Evolutionary conservation across 2,113 vertebrate genomes (phyloP), one percentile per base, ranked within the genome.

Genomic region (Albula glossodonta): DNA sequence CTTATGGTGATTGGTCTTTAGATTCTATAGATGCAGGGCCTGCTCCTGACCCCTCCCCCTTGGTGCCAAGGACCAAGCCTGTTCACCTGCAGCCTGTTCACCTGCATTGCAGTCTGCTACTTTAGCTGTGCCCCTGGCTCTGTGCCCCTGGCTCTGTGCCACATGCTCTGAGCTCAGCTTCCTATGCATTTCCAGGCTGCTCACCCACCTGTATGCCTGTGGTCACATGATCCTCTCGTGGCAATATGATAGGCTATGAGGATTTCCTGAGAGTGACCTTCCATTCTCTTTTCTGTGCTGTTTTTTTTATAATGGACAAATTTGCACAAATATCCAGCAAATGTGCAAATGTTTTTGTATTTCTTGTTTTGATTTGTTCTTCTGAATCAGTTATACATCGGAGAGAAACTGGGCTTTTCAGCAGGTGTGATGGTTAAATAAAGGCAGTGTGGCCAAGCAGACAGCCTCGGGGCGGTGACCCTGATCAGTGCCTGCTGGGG

Each of bases 51-150:
- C 12, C 15, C 51, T 48, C 74, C 70, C 51, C 88, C 84, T 91
- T 87, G 87, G 91, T 93, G 93, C 94, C 92, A 94, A 93, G 78
- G 85, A 91, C 88, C 83, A 87, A 92, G 86, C 88, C 86, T 89
- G 92, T 92, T 79, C 49, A 79, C 31, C 31, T 79, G 78, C 81
- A 25, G 49, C 53, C 50, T 41, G 17, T 84, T 84, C 50, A 77
- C 7, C n/a, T 2, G 82, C 80, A 82, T 53, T 82, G 22, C 84
- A 22, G 8, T 82, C 85, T 85, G 31, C 31, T 41, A 41, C 31
- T 41, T 41, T 41, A 60, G 3, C 56, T 12, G 10, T 15, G 56
- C 56, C 56, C 56, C 3, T 15, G 80, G 3, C 89, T 89, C 91
- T 89, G 85, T 89, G 87, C 88, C 88, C 88, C 89, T 90, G 80